phyloP scores from a whole-genome alignment of 2,797 vertebrate species.

The Malacoctenus gilli region DNA sequence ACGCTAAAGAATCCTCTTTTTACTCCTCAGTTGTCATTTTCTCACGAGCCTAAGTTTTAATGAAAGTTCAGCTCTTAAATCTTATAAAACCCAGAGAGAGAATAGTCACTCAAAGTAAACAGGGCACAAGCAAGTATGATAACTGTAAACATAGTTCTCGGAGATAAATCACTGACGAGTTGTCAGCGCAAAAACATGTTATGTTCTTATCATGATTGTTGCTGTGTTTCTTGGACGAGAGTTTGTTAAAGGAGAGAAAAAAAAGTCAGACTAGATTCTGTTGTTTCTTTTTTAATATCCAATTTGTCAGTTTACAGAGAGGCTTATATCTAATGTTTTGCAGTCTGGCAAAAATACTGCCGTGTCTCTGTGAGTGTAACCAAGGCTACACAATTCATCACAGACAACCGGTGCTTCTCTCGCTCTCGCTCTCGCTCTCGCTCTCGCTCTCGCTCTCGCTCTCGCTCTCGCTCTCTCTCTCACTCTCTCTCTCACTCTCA shows the following conservation, averaged over 20 bases:
- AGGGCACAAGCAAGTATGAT: constrained; percentile 27
- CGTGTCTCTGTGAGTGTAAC: constrained; percentile 54
- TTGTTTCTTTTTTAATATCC: constrained; percentile 40
- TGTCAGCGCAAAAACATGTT: constrained; percentile 33
- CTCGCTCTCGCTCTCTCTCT: constrained; percentile 35
- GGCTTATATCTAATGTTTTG: constrained; percentile 50
- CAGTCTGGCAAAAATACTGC: constrained; percentile 45
- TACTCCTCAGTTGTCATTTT: constrained; percentile 38
- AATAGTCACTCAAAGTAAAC: constrained; percentile 19
- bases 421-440: constrained; percentile 28
- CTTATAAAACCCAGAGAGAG: constrained; percentile 43
- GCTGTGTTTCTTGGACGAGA: constrained; percentile 50
- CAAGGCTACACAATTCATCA: constrained; percentile 50
- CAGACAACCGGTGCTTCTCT: no score
- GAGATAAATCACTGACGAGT: constrained; percentile 39
- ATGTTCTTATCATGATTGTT: constrained; percentile 40
- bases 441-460: constrained; percentile 19
- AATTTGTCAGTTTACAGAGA: constrained; percentile 54
- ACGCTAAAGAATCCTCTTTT: constrained; percentile 35
- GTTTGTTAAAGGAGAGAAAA: constrained; percentile 27
- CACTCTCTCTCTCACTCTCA: constrained; percentile 29
- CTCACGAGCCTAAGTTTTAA: constrained; percentile 9
- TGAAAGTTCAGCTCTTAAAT: constrained; percentile 40
- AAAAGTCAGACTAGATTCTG: constrained; percentile 33
- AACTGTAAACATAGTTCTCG: constrained; percentile 31